A percentile compares a stretch with the other conserved stretches of the same genome.
phyloP scores from a whole-genome alignment of 92 coral and sea anemone species.

The Zoanthus sociatus region DNA sequence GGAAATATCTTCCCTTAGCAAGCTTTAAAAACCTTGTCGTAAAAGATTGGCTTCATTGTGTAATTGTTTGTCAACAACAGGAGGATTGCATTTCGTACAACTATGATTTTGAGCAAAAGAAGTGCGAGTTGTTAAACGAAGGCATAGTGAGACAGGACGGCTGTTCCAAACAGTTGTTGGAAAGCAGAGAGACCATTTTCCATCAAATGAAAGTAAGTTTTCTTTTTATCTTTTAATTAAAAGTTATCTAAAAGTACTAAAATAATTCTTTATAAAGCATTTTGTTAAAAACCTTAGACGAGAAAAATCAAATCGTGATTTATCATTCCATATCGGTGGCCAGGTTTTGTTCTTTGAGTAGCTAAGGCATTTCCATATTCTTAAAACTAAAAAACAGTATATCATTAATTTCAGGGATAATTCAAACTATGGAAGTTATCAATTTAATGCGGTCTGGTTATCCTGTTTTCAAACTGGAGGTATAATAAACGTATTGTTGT shows the following conservation, averaged over 20 bases:
- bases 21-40: neutral
- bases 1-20: conserved; percentile 21
- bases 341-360: no score
- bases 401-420: no score
- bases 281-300: no score
- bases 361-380: no score
- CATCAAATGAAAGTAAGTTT: conserved; percentile 34
- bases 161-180: neutral
- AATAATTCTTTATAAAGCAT: no score
- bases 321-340: no score
- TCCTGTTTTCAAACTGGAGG: neutral
- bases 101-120: conserved; percentile 3
- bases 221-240: no score
- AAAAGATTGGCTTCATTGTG: conserved; percentile 29
- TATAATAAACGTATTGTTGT: neutral
- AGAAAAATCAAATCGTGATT: no score
- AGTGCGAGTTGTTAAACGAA: conserved; percentile 3
- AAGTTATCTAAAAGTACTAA: no score
- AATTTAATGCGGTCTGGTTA: no score
- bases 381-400: no score
- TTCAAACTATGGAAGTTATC: no score
- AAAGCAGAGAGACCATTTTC: neutral
- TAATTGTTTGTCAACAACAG: conserved; percentile 13
- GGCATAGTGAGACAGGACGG: conserved; percentile 19
- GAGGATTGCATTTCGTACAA: conserved; percentile 29